A percentile compares a stretch with the other conserved stretches of the same genome.
Conservation (phyloP, 2,113 vertebrate genomes). For the Micronycteris hirsuta region DNA sequence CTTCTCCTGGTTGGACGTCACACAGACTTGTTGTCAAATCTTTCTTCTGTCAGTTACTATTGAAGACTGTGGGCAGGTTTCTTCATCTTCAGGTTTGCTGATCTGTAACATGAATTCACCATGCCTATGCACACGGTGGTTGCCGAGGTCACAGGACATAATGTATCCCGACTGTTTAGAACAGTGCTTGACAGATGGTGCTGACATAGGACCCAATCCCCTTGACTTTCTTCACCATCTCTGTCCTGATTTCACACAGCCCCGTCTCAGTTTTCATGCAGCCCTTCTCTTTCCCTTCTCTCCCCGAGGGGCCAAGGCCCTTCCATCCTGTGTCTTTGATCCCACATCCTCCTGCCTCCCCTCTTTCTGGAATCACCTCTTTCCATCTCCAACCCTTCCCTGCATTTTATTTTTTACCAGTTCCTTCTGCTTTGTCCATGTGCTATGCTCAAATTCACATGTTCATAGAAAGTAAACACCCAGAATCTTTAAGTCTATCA, state of each 20-base stretch:
- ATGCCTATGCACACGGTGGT: background rate
- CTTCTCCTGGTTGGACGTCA: background rate
- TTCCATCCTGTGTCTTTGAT: background rate
- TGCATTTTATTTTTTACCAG: background rate
- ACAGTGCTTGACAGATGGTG: background rate
- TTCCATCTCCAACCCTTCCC: background rate
- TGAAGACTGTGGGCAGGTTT: background rate
- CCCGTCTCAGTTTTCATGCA: accelerated
- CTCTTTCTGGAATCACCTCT: too few relatives aligned
- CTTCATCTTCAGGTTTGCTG: background rate
- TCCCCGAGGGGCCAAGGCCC: background rate
- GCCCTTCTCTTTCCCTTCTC: background rate
- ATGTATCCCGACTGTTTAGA: background rate
- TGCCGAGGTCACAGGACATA: background rate
- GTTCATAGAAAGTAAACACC: background rate
- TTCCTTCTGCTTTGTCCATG: background rate
- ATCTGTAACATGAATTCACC: background rate
- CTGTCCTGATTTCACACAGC: accelerated
- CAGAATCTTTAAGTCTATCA: background rate
- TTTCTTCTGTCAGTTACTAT: background rate
- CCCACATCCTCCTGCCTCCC: background rate
- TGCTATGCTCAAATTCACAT: background rate
- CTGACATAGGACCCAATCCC: background rate
- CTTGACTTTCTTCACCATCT: background rate
- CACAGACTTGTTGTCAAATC: background rate